Evolutionary conservation across 1,140 invertebrate genomes (phyloP).

Genomic region (Kradibia gibbosae): DNA sequence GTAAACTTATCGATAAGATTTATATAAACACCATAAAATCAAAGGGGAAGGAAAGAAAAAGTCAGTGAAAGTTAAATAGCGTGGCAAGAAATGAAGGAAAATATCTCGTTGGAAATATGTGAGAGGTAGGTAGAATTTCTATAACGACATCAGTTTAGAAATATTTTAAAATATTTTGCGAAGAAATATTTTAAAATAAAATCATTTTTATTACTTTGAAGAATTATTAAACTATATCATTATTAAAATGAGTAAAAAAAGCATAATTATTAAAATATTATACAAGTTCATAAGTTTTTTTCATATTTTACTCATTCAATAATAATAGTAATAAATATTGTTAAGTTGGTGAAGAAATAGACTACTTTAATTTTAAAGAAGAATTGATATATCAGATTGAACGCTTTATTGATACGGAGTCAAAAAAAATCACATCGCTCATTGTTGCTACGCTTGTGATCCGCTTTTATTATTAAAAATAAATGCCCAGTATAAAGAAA

Average conservation of each 20-base stretch:
- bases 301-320: too few species aligned
- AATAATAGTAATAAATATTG: too few species aligned
- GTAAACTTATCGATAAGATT: conserved; percentile 12
- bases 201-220: too few species aligned
- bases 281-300: too few species aligned
- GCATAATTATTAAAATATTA: too few species aligned
- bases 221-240: too few species aligned
- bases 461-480: background rate
- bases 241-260: too few species aligned
- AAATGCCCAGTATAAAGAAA: background rate
- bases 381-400: background rate
- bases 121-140: too few species aligned
- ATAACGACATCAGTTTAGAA: too few species aligned
- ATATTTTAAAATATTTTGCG: too few species aligned
- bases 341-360: background rate
- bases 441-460: background rate
- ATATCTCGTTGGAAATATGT: too few species aligned
- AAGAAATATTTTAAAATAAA: too few species aligned
- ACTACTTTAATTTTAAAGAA: conserved; percentile 25
- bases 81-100: background rate
- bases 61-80: background rate
- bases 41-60: background rate
- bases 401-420: background rate
- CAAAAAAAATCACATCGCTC: background rate
- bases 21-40: conserved; percentile 29